Conservation (phyloP, 2,797 vertebrate genomes). For the Protonibea diacanthus region DNA sequence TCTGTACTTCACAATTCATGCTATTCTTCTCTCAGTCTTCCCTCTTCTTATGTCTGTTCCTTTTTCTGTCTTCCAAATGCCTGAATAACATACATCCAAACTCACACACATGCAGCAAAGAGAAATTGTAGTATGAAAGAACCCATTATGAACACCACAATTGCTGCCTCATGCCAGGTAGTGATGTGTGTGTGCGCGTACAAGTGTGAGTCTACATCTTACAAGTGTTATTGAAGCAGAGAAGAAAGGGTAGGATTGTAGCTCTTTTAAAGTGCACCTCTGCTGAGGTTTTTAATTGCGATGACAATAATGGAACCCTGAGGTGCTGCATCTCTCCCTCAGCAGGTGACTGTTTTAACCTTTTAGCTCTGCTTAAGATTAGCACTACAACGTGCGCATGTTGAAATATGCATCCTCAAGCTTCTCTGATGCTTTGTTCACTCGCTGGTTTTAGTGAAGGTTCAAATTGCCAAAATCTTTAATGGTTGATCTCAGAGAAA, state of each 20-base stretch:
- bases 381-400: constrained; percentile 33
- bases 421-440: not conserved
- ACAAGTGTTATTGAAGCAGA: constrained; percentile 25
- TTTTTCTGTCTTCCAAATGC: constrained; percentile 15
- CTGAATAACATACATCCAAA: constrained; percentile 6
- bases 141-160: constrained; percentile 30
- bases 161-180: constrained; percentile 9
- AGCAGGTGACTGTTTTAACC: constrained; percentile 67
- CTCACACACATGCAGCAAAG: not conserved
- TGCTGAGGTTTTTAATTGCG: constrained; percentile 58
- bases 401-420: constrained; percentile 13
- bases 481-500: constrained; percentile 4
- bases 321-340: constrained; percentile 55
- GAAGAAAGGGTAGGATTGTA: constrained; percentile 27
- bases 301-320: constrained; percentile 56
- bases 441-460: constrained; percentile 19
- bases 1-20: constrained; percentile 19
- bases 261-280: constrained; percentile 43
- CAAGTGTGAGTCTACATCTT: not conserved
- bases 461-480: constrained; percentile 3
- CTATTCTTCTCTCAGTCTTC: constrained; percentile 1
- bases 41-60: not conserved
- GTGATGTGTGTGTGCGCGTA: not conserved
- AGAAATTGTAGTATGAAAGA: constrained; percentile 18
- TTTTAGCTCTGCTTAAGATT: constrained; percentile 56